Evolutionary conservation across 1,140 invertebrate genomes (phyloP).

Genomic region (Caenorhabditis latens): DNA sequence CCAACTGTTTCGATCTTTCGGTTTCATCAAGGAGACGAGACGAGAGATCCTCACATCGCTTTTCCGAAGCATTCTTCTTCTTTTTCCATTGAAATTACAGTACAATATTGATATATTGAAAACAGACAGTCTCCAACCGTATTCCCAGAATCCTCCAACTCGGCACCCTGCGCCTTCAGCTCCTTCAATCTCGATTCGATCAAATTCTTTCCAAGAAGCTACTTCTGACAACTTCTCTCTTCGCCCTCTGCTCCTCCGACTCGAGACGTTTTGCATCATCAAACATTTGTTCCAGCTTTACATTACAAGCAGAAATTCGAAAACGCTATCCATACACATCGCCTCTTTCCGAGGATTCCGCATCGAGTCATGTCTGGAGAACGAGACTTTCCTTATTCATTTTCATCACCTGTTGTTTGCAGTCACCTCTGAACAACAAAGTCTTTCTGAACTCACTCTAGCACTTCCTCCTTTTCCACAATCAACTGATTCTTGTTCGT

Average conservation of each 20-base stretch:
- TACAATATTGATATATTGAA: too few species aligned
- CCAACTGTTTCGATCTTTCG: constrained; percentile 95
- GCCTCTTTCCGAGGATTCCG: constrained; percentile 42
- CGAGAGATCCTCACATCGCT: constrained; percentile 89
- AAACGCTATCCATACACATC: constrained; percentile 32
- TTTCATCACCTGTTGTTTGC: constrained; percentile 88
- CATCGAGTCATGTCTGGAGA: constrained; percentile 46
- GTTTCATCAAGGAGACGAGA: constrained; percentile 94
- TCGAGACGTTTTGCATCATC: constrained; percentile 22
- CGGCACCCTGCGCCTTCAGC: constrained; percentile 83
- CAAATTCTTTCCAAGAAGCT: constrained; percentile 95
- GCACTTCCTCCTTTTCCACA: constrained; percentile 53
- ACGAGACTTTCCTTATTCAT: constrained; percentile 82
- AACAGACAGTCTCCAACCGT: too few species aligned
- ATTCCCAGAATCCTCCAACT: constrained; percentile 28
- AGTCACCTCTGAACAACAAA: constrained; percentile 80
- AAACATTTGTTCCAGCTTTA: constrained; percentile 2
- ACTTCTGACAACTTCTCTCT: constrained; percentile 90
- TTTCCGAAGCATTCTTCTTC: constrained; percentile 93
- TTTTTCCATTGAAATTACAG: constrained; percentile 80
- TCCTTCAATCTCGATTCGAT: constrained; percentile 95
- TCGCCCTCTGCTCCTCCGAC: constrained; percentile 44
- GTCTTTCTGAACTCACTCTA: constrained; percentile 33
- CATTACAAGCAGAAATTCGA: constrained; percentile 19
- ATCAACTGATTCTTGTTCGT: constrained; percentile 54